These are phyloP conservation scores for Heteractis magnifica DNA, from an alignment of 92 coral and sea anemone genomes.

Conservation along the genomic window DNA sequence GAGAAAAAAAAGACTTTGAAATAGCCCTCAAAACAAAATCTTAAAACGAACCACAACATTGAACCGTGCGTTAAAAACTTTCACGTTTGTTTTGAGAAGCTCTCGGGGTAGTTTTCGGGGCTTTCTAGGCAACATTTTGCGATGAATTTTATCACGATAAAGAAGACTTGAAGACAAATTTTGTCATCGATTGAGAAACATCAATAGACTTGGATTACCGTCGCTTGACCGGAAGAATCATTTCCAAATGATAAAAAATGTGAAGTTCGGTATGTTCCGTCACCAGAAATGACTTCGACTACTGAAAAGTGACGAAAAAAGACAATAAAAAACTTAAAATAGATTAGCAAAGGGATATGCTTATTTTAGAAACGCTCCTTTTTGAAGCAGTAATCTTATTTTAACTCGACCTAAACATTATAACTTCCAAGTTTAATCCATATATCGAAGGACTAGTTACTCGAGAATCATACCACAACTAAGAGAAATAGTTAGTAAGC, in stretches of 20 bases:
- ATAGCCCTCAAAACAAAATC: background rate
- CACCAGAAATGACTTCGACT: background rate
- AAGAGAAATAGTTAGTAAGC: too few species aligned
- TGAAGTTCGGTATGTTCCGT: background rate
- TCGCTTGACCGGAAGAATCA: background rate
- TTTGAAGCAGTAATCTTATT: too few species aligned
- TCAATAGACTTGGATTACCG: conserved; percentile 14
- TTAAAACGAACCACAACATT: background rate
- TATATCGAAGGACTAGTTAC: too few species aligned
- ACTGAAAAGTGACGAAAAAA: background rate
- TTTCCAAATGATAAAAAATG: background rate
- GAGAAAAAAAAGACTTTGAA: background rate
- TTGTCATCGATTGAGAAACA: conserved; percentile 21
- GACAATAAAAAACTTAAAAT: background rate
- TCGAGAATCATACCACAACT: too few species aligned
- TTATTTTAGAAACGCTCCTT: too few species aligned
- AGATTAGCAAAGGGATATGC: too few species aligned
- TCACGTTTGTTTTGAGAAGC: background rate
- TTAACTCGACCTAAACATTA: too few species aligned
- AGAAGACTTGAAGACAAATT: background rate
- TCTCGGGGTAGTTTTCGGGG: background rate
- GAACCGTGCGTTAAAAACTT: background rate
- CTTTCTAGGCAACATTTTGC: conserved; percentile 16
- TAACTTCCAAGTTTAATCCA: too few species aligned
- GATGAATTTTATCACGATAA: background rate